Conservation (phyloP, 2,113 vertebrate species). For the Entomyzon cyanotis region DNA sequence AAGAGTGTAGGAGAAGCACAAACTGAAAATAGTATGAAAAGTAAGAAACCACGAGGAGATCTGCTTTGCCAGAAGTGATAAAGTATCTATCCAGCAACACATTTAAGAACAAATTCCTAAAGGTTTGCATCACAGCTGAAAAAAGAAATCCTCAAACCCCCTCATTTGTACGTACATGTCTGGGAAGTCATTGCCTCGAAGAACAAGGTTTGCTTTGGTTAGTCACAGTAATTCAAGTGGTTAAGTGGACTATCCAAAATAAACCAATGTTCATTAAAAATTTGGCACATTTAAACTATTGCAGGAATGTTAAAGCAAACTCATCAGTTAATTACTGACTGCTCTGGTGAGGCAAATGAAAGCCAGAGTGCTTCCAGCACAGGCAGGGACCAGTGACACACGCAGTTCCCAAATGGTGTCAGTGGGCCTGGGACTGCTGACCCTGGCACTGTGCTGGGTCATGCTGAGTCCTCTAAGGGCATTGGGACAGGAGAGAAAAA, state of each 20-base stretch:
- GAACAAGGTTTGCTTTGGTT: not conserved
- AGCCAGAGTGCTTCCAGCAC: not conserved
- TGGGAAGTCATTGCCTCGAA: not conserved
- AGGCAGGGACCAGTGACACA: not conserved
- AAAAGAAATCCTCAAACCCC: not conserved
- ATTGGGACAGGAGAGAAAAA: not conserved
- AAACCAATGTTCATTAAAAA: not conserved
- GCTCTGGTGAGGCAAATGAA: not conserved
- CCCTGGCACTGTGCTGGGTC: not conserved
- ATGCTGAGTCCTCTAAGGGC: not conserved
- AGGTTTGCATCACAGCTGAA: not conserved
- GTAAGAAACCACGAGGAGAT: not conserved
- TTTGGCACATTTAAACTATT: not conserved
- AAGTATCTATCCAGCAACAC: not conserved
- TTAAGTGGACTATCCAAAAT: not conserved
- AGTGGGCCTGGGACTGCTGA: not conserved
- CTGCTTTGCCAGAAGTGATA: not conserved
- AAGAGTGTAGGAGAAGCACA: not conserved
- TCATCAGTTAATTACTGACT: conserved; percentile 14
- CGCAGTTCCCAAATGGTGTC: not conserved
- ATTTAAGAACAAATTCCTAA: not conserved
- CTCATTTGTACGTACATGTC: not conserved
- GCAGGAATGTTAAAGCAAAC: conserved; percentile 4
- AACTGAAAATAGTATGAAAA: not conserved
- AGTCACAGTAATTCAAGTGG: not conserved